These are phyloP conservation scores for Orius insidiosus DNA, from an alignment of 1,140 invertebrate genomes.

Conservation along the genomic window DNA sequence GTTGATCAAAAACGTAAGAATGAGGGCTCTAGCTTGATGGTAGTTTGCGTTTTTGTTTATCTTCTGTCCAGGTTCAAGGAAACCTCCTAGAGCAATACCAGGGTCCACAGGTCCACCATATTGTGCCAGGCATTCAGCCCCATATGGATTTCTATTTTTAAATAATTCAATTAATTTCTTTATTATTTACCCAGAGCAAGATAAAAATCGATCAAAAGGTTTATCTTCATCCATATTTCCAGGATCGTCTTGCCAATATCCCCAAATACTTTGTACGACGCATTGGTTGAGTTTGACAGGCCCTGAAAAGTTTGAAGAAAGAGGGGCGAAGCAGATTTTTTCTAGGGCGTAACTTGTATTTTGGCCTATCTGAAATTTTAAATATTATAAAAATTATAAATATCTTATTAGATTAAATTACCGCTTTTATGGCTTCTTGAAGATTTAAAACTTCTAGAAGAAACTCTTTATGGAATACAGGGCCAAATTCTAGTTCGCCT, in stretches of 20 bases:
- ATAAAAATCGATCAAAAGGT: slow-evolving; percentile 31
- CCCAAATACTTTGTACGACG: slow-evolving; percentile 74
- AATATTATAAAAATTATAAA: too few species aligned
- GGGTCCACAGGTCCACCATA: slow-evolving; percentile 87
- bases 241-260: slow-evolving; percentile 67
- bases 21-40: slow-evolving; percentile 65
- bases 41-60: slow-evolving; percentile 43
- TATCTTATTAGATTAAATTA: slow-evolving; percentile 23
- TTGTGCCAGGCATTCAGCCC: slow-evolving; percentile 54
- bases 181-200: slow-evolving; percentile 37
- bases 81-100: slow-evolving; percentile 81
- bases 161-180: slow-evolving; percentile 61
- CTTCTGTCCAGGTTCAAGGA: slow-evolving; percentile 46
- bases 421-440: slow-evolving; percentile 53
- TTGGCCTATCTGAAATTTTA: slow-evolving; percentile 23
- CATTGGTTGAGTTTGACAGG: slow-evolving; percentile 46
- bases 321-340: slow-evolving; percentile 83
- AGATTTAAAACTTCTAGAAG: slow-evolving; percentile 52
- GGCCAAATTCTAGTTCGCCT: slow-evolving; percentile 51
- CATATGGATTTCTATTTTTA: slow-evolving; percentile 58
- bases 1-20: slow-evolving; percentile 81
- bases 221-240: slow-evolving; percentile 28
- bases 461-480: slow-evolving; percentile 72
- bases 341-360: slow-evolving; percentile 41
- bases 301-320: slow-evolving; percentile 43